Percentiles rank a stretch among this genome's conserved stretches.
phyloP scores from a whole-genome alignment of 2,888 invertebrate genomes.

The Catocala nupta region DNA sequence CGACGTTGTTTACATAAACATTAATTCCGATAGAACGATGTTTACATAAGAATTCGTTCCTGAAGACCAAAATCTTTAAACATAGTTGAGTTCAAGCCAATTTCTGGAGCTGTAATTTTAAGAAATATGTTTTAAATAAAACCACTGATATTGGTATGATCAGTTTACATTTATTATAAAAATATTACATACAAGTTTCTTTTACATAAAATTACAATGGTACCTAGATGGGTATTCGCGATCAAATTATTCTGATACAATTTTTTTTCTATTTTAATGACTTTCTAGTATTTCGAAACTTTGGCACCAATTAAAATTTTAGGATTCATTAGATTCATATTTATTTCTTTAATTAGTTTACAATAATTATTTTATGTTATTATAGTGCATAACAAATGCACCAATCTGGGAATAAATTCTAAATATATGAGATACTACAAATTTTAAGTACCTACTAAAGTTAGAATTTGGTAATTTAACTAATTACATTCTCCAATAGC shows the following conservation, averaged over 20 bases:
- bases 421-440: slow-evolving; percentile 50
- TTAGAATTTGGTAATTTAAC: slow-evolving; percentile 49
- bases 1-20: too few relatives aligned
- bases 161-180: slow-evolving; percentile 65
- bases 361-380: slow-evolving; percentile 30
- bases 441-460: slow-evolving; percentile 60
- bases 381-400: slow-evolving; percentile 68
- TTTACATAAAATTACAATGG: slow-evolving; percentile 46
- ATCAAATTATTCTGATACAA: slow-evolving; percentile 35
- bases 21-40: too few relatives aligned
- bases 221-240: slow-evolving; percentile 38
- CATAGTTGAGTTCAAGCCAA: too few relatives aligned
- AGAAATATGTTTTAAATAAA: slow-evolving; percentile 25
- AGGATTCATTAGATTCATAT: slow-evolving; percentile 49
- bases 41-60: too few relatives aligned
- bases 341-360: slow-evolving; percentile 42
- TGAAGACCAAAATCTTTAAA: too few relatives aligned
- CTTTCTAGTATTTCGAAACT: slow-evolving; percentile 57
- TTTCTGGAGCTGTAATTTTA: too few relatives aligned
- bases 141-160: slow-evolving; percentile 35
- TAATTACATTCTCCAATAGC: slow-evolving; percentile 46
- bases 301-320: slow-evolving; percentile 77
- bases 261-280: slow-evolving; percentile 24
- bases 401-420: slow-evolving; percentile 62
- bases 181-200: slow-evolving; percentile 63